Conservation (phyloP, 2,797 vertebrate species). For the Anolis apletophallus region DNA sequence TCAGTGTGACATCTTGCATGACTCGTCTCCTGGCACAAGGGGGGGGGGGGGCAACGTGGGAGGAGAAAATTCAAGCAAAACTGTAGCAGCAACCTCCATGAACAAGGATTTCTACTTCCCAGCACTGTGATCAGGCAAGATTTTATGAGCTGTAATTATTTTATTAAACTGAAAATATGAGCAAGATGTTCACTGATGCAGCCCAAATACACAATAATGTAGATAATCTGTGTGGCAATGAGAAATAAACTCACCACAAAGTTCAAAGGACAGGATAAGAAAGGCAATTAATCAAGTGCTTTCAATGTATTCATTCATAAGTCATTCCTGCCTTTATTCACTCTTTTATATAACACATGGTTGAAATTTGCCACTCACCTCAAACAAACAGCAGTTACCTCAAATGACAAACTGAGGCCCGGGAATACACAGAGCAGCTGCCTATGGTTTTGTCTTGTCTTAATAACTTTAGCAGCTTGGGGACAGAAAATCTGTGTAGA, state of each 20-base stretch:
- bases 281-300: slow-evolving; percentile 39
- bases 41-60: neutral
- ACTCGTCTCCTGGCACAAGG: neutral
- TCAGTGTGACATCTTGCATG: neutral
- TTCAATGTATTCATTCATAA: slow-evolving; percentile 6
- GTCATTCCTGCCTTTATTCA: slow-evolving; percentile 5
- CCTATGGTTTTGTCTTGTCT: neutral
- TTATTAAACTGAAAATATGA: neutral
- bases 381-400: neutral
- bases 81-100: neutral
- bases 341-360: neutral
- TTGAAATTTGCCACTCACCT: neutral
- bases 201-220: neutral
- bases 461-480: neutral
- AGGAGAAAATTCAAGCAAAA: neutral
- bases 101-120: slow-evolving; percentile 1
- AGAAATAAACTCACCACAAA: slow-evolving; percentile 10
- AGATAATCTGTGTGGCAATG: neutral
- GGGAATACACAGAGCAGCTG: neutral
- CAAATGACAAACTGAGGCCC: neutral
- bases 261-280: slow-evolving; percentile 34
- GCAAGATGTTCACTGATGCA: neutral
- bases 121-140: neutral
- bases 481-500: neutral
- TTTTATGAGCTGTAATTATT: neutral